Base-by-base conservation (phyloP, 2,113 vertebrate species). In the Paramisgurnus dabryanus region DNA sequence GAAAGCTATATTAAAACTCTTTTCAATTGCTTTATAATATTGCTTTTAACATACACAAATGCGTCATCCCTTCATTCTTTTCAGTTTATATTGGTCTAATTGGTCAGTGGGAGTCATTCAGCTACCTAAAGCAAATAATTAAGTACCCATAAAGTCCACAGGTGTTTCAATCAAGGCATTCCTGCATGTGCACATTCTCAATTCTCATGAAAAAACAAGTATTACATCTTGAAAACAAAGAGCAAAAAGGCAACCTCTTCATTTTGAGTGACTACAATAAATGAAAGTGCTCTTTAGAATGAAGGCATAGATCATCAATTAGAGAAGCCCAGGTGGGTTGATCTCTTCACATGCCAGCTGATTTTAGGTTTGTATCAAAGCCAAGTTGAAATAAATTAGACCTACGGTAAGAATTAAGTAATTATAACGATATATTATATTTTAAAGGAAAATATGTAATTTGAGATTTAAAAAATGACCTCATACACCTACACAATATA, bases 111-210 rank as follows among this genome's bases (percentile, higher is more conserved):
- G 6, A 55, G 63, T 66, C 17, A 65, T 18, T 75, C 4, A 63
- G 15, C 12, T 63, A 27, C 71, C 18, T 18, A 55, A 66, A 17
- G 17, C 34, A 77, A 77, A 53, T 66, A 66, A 77, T 77, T 34
- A 64, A 64, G 11, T 27, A 47, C 45, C 9, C 11, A 5, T 39
- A 5, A 53, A 76, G 18, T 13, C 43, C 13, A 66, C 75, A 77
- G 75, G 63, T 55, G 63, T 41, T 12, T 5, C 43, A n/a, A 75
- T 64, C 73, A 73, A 60, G 17, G 22, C 7, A 63, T 64, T 3
- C 12, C 58, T 34, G 27, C 41, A 5, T n/a, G 45, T 64, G 43
- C 57, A 76, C 11, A 5, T 49, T 22, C n/a, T 50, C 12, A 47
- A 47, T n/a, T 3, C 11, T 17, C 6, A 34, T 77, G 6, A 53